Base-by-base conservation (phyloP, 2,888 invertebrate species). In the Tiliacea citrago region DNA sequence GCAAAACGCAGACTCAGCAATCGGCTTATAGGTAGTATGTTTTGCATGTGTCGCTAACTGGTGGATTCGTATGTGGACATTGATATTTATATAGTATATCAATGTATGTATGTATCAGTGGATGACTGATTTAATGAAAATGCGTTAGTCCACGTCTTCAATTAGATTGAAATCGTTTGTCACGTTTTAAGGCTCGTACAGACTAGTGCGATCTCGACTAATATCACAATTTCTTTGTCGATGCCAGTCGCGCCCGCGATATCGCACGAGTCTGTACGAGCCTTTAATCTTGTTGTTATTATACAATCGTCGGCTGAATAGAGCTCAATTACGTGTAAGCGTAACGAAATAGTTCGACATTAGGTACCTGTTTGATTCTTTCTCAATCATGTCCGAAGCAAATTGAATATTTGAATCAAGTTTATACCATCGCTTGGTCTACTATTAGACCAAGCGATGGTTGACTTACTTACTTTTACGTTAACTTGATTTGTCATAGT, bases 121-220 rank as follows among this genome's bases (percentile, higher is more conserved):
- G n/a, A 45, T 55, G 45, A 13, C 7, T 16, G 18, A 35, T 35
- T 47, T 2, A 21, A 73, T 49, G 49, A 18, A 47, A 55, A 18
- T 47, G 12, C 21, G 67, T 29, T 21, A 5, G 47, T 35, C 45
- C 9, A 13, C 12, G 10, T 78, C n/a, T 47, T 39, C n/a, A 70
- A 67, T 24, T 51, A 24, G 35, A 77, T 35, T 58, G 58, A 21
- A 24, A 80, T 73, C 63, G 58, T 80, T 80, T 77, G 47, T 51
- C 58, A 73, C 63, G 58, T 60, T 73, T 29, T 73, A 47, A 60
- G n/a, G n/a, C n/a, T n/a, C n/a, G n/a, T n/a, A n/a, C n/a, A n/a
- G n/a, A n/a, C n/a, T n/a, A n/a, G n/a, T n/a, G n/a, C n/a, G n/a
- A n/a, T n/a, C n/a, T n/a, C n/a, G n/a, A n/a, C n/a, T n/a, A n/a